These are phyloP conservation scores for Xylocampa areola DNA, from an alignment of 2,888 invertebrate species.

Conservation along the genomic window DNA sequence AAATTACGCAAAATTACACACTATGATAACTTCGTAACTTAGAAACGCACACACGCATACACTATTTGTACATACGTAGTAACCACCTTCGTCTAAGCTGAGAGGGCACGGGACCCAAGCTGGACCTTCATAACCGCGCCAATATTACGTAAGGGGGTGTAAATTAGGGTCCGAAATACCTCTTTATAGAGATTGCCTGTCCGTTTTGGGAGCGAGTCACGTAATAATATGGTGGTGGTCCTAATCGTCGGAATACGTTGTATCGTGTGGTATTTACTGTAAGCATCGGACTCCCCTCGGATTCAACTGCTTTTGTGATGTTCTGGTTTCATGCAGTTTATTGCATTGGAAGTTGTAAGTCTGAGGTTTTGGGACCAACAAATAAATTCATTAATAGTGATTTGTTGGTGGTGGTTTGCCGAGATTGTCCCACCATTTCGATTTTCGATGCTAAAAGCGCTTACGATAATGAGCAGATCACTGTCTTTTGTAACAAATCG, in stretches of 20 bases:
- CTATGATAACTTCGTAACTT: slow-evolving; percentile 18
- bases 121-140: slow-evolving; percentile 81
- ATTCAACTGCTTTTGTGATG: slow-evolving; percentile 34
- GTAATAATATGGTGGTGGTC: slow-evolving; percentile 83
- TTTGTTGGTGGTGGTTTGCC: not conserved
- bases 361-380: slow-evolving; percentile 11
- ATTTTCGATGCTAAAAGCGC: too few species aligned
- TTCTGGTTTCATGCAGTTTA: slow-evolving; percentile 50
- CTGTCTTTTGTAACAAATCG: too few species aligned
- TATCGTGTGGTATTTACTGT: slow-evolving; percentile 71
- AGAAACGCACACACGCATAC: slow-evolving; percentile 29
- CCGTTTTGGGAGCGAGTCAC: slow-evolving; percentile 82
- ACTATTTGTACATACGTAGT: slow-evolving; percentile 23
- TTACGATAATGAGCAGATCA: too few species aligned
- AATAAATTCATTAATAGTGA: slow-evolving; percentile 15
- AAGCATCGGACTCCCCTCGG: slow-evolving; percentile 56
- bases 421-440: too few species aligned
- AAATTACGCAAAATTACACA: slow-evolving; percentile 17
- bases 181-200: slow-evolving; percentile 86
- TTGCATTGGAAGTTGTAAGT: slow-evolving; percentile 38
- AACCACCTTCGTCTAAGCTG: slow-evolving; percentile 57
- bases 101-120: slow-evolving; percentile 65
- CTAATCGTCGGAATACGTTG: slow-evolving; percentile 72
- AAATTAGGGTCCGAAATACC: slow-evolving; percentile 87
- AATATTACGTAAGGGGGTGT: slow-evolving; percentile 87